phyloP scores from a whole-genome alignment of 1,140 invertebrate genomes.

The Drosophila suzukii region DNA sequence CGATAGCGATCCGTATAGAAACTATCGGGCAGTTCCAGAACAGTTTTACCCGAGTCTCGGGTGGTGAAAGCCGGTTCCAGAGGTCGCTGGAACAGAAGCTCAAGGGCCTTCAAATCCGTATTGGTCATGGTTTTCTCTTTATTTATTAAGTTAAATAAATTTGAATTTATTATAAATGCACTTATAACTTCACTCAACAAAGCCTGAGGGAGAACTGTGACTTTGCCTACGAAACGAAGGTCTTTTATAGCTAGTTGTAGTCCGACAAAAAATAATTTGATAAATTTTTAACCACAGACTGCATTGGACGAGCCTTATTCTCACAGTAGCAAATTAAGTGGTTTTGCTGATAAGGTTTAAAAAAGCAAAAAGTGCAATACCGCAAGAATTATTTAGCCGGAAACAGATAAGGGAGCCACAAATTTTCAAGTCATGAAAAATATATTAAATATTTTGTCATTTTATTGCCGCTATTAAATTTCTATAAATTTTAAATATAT shows the following conservation, averaged over 20 bases:
- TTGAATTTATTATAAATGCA: neutral
- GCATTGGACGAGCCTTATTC: constrained; percentile 5
- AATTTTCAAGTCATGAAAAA: neutral
- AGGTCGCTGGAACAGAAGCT: constrained; percentile 87
- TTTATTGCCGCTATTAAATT: too few species aligned
- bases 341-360: constrained; percentile 2
- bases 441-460: too few species aligned
- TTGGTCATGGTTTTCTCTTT: constrained; percentile 43
- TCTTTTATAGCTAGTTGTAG: constrained; percentile 12
- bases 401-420: constrained; percentile 9
- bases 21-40: constrained; percentile 87
- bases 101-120: constrained; percentile 78
- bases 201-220: constrained; percentile 13
- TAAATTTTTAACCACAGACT: constrained; percentile 10
- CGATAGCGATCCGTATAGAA: constrained; percentile 79
- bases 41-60: constrained; percentile 86
- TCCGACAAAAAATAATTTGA: neutral
- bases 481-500: too few species aligned
- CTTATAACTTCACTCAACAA: neutral
- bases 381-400: neutral
- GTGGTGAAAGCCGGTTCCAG: constrained; percentile 88
- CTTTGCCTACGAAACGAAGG: neutral
- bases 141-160: too few species aligned
- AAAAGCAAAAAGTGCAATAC: constrained; percentile 5
- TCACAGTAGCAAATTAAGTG: neutral